phyloP scores from a whole-genome alignment of 2,113 vertebrate genomes.

The Aldabrachelys gigantea region DNA sequence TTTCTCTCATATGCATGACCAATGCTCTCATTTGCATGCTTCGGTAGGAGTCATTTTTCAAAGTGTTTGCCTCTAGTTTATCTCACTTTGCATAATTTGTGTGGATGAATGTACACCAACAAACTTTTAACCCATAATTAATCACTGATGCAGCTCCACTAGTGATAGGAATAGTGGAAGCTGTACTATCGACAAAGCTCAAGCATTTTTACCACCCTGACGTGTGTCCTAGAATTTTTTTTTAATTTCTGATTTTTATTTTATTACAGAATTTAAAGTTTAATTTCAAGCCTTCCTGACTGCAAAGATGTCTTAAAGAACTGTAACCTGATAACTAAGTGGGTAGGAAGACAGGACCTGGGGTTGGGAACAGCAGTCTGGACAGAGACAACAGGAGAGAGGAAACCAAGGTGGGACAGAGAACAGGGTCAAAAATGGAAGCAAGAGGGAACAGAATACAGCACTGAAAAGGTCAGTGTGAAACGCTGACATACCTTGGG shows the following conservation, averaged over 20 bases:
- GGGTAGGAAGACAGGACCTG: neutral
- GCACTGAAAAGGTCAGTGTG: too few species aligned
- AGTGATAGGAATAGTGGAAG: neutral
- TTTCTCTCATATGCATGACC: neutral
- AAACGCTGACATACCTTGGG: too few species aligned
- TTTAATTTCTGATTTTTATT: neutral
- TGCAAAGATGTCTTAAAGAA: neutral
- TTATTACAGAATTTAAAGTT: neutral
- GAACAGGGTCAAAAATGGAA: too few species aligned
- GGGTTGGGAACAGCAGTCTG: neutral
- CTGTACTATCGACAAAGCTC: neutral
- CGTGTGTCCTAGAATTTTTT: neutral
- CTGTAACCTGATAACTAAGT: neutral
- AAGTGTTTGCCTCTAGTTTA: conserved; percentile 1
- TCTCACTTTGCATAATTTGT: neutral
- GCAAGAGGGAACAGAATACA: too few species aligned
- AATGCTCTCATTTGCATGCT: neutral
- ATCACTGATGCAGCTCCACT: neutral
- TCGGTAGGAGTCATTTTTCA: neutral
- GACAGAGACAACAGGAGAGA: neutral
- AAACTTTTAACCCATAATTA: neutral
- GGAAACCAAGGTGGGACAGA: too few species aligned
- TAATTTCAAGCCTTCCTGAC: neutral
- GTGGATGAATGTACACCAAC: neutral
- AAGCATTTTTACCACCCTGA: neutral